Evolutionary conservation across 1,140 invertebrate species (phyloP).

Genomic region (Trypoxylus dichotomus): DNA sequence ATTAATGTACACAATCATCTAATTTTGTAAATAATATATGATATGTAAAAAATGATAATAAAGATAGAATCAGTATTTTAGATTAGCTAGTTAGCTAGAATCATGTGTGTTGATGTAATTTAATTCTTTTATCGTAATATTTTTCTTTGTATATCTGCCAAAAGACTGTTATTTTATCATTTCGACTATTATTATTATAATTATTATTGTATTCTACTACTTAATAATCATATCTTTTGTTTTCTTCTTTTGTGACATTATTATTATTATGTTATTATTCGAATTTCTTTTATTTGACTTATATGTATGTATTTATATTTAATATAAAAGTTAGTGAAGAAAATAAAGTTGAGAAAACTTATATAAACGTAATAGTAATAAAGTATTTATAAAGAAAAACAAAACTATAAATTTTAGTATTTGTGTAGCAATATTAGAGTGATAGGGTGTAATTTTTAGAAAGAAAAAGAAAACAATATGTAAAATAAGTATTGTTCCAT

Average conservation of each 20-base stretch:
- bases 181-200: conserved; percentile 33
- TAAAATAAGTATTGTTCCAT: conserved; percentile 36
- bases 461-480: conserved; percentile 27
- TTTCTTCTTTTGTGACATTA: conserved; percentile 27
- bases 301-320: conserved; percentile 23
- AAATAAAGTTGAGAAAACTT: conserved; percentile 7
- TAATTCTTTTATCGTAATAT: conserved; percentile 28
- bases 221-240: not conserved
- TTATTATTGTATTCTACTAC: conserved; percentile 26
- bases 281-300: conserved; percentile 26
- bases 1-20: conserved; percentile 9
- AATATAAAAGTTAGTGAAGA: conserved; percentile 25
- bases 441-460: conserved; percentile 34
- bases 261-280: conserved; percentile 19
- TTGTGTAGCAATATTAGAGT: conserved; percentile 43
- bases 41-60: conserved; percentile 34
- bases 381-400: conserved; percentile 23
- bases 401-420: conserved; percentile 30
- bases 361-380: not conserved
- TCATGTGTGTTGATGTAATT: conserved; percentile 37
- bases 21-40: conserved; percentile 22
- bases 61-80: conserved; percentile 45
- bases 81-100: conserved; percentile 34
- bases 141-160: conserved; percentile 45
- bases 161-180: conserved; percentile 48